phyloP scores from a whole-genome alignment of 2,113 vertebrate genomes.

The Eudyptes chrysolophus region DNA sequence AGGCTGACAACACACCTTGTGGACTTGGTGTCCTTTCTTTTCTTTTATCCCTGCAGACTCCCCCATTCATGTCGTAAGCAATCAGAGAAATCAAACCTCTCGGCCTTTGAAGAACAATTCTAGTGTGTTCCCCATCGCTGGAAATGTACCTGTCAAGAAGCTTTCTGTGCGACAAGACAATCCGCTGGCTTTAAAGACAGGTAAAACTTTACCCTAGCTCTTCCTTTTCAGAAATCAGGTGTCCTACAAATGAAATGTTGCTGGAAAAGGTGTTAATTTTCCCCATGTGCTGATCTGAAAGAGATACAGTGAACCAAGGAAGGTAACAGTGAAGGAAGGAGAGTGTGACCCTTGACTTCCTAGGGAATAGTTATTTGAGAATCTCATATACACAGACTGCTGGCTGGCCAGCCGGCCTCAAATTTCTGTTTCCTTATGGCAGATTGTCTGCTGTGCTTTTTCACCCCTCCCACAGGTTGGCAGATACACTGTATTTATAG shows the following conservation, averaged over 20 bases:
- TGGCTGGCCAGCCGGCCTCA: neutral
- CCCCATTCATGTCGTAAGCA: conserved; percentile 73
- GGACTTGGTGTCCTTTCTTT: neutral
- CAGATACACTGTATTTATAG: neutral
- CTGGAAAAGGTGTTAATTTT: neutral
- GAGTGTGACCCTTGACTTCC: neutral
- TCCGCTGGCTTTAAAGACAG: conserved; percentile 20
- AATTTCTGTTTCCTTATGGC: rapidly evolving
- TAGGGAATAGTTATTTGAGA: neutral
- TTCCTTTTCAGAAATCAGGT: neutral
- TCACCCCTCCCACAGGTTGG: neutral
- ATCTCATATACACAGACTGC: neutral
- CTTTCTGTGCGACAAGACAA: conserved; percentile 29
- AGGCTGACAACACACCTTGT: neutral
- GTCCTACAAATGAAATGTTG: neutral
- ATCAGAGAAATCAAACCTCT: conserved; percentile 66
- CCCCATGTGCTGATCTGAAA: neutral
- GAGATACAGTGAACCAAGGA: neutral
- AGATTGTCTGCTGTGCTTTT: neutral
- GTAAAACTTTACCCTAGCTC: neutral
- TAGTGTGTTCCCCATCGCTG: conserved; percentile 33
- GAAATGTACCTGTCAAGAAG: neutral
- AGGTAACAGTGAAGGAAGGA: neutral
- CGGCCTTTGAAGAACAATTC: conserved; percentile 57
- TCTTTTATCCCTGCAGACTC: conserved; percentile 72